Conservation (phyloP, 1,140 invertebrate genomes). For the Delia radicum region DNA sequence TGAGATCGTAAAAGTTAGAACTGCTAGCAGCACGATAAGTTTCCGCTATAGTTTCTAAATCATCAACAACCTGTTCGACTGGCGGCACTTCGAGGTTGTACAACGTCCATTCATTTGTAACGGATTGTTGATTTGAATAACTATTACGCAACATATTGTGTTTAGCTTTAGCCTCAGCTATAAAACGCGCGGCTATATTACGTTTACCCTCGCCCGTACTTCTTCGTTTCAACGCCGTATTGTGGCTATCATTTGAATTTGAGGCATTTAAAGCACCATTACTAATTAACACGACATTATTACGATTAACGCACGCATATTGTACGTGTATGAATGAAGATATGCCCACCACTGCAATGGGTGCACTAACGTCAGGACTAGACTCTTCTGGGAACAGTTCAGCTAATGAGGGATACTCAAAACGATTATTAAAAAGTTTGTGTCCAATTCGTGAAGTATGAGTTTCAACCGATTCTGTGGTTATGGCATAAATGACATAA, state of each 20-base stretch:
- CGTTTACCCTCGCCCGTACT: slow-evolving; percentile 40
- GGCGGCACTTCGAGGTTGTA: slow-evolving; percentile 66
- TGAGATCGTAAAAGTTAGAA: slow-evolving; percentile 49
- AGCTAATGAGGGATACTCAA: slow-evolving; percentile 49
- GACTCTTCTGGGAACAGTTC: slow-evolving; percentile 55
- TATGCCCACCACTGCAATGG: slow-evolving; percentile 72
- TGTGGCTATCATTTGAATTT: slow-evolving; percentile 27
- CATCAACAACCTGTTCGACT: slow-evolving; percentile 64
- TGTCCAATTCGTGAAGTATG: slow-evolving; percentile 71
- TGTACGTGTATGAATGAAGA: slow-evolving; percentile 73
- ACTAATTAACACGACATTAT: slow-evolving; percentile 67
- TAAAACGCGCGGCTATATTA: slow-evolving; percentile 45
- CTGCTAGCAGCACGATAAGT: slow-evolving; percentile 64
- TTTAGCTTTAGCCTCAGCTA: slow-evolving; percentile 51
- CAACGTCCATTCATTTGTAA: slow-evolving; percentile 65
- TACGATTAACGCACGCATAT: slow-evolving; percentile 63
- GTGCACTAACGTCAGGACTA: slow-evolving; percentile 63
- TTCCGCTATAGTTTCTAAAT: slow-evolving; percentile 67
- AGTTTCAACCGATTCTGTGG: slow-evolving; percentile 74
- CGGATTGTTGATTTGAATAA: slow-evolving; percentile 32
- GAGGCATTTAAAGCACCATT: slow-evolving; percentile 40
- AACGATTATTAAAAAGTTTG: slow-evolving; percentile 56
- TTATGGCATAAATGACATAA: slow-evolving; percentile 72
- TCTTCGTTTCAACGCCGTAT: slow-evolving; percentile 47
- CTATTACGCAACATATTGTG: slow-evolving; percentile 45